Evolutionary conservation across 2,113 vertebrate species (phyloP), one percentile per base, ranked within the genome.

Genomic region (Erythrocebus patas): DNA sequence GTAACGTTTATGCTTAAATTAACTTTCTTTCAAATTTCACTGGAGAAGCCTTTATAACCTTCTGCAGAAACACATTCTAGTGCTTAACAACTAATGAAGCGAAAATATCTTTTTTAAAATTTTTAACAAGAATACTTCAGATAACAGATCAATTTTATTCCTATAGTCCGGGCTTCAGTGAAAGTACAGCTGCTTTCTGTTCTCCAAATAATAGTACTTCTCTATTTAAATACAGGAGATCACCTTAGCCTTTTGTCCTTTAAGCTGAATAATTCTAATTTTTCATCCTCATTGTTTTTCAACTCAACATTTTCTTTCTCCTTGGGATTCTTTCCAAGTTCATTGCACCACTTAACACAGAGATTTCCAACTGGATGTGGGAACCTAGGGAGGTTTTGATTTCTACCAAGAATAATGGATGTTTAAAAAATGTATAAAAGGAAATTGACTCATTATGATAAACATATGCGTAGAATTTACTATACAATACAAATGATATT

Each of bases 321-420:
- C 94, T 96, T 95, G 91, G 91, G 76, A 94, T 95, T 94, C 92
- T 94, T 91, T 91, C 78, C 91, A 97, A 95, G 88, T 96, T 97
- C 82, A 95, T 25, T 75, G 10, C 45, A 78, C 70, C 35, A 89
- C 78, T 93, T 96, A 93, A 90, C 75, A 88, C 55, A 89, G 50
- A 8, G 6, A 90, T 95, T 95, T 96, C 30, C 43, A 96, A 45
- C 11, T 79, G 48, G 30, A 82, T 84, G 12, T 80, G 57, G 55
- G 86, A 93, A 91, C 45, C n/a, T 68, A 85, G 72, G 93, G 78
- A 95, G n/a, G 25, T 78, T 88, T 89, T 61, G 38, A 25, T 88
- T 97, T 95, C 72, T 82, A 78, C 57, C 83, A 79, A 86, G 57
- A 92, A 89, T 70, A 92, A 96, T 91, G 50, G 84, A 82, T 88